Percentiles rank a stretch among this genome's conserved stretches.
These are phyloP conservation scores for Conomelus anceps DNA, from an alignment of 2,888 invertebrate genomes.

Conservation along the genomic window DNA sequence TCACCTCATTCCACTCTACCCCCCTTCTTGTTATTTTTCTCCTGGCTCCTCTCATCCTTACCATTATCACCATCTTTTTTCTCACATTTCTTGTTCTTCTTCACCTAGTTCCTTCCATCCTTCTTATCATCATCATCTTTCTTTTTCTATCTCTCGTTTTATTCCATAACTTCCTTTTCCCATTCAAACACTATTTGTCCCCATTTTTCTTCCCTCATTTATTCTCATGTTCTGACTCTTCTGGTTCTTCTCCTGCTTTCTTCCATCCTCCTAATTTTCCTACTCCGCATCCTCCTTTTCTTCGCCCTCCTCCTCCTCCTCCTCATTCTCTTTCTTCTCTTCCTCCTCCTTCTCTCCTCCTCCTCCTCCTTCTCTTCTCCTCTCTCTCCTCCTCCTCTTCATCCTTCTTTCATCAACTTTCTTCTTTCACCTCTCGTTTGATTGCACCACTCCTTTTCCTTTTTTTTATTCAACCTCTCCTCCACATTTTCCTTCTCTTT, in stretches of 20 bases:
- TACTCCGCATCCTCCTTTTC: constrained; percentile 9
- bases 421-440: no score
- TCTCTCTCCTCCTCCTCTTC: neutral
- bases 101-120: neutral
- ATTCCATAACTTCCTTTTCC: no score
- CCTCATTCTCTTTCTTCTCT: constrained; percentile 16
- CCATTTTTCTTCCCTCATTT: neutral
- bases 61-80: neutral
- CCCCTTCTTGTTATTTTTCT: neutral
- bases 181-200: no score
- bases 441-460: no score
- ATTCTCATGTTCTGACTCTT: neutral
- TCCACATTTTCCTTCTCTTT: no score
- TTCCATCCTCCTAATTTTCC: neutral
- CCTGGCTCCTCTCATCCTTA: constrained; percentile 1
- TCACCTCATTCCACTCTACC: neutral
- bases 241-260: neutral
- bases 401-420: no score
- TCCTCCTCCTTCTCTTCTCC: constrained; percentile 15
- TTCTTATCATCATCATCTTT: neutral
- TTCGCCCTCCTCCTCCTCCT: constrained; percentile 23
- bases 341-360: constrained; percentile 22
- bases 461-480: no score
- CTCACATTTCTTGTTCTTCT: neutral
- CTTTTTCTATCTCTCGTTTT: no score